phyloP scores from a whole-genome alignment of 2,888 invertebrate genomes.

The Ornithoptera priamus region DNA sequence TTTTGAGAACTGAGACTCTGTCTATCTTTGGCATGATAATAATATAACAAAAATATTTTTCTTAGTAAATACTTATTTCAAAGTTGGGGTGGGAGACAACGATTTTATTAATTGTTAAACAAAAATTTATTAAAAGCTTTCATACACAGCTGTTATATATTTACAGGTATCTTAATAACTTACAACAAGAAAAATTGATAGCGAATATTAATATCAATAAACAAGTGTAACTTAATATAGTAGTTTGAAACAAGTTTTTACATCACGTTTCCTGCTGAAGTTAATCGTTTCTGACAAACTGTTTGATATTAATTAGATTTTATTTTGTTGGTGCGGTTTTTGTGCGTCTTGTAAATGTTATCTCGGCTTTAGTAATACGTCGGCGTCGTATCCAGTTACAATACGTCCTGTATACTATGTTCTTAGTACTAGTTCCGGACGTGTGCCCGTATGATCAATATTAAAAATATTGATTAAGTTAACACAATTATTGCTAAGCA shows the following conservation, averaged over 20 bases:
- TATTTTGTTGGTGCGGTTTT: constrained; percentile 2
- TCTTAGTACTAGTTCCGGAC: not conserved
- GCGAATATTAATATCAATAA: constrained; percentile 5
- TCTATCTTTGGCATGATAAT: too few species aligned
- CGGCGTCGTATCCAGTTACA: not conserved
- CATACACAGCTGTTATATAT: not conserved
- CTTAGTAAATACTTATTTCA: too few species aligned
- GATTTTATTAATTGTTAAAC: too few species aligned
- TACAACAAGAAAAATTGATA: not conserved
- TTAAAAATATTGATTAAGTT: too few species aligned
- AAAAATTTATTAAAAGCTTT: not conserved
- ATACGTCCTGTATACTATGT: not conserved
- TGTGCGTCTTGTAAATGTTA: not conserved
- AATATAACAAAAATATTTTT: too few species aligned
- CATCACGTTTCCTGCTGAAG: not conserved
- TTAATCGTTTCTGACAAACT: constrained; percentile 6
- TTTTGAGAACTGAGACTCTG: too few species aligned
- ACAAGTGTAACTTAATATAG: constrained; percentile 20
- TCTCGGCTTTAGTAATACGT: not conserved
- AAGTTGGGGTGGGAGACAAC: too few species aligned
- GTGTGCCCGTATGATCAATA: too few species aligned
- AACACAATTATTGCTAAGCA: too few species aligned
- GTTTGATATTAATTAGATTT: constrained; percentile 2
- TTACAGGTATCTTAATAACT: not conserved
- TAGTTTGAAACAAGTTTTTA: constrained; percentile 12